These are phyloP conservation scores for Drosophila greeni DNA, from an alignment of 2,888 invertebrate species.

Conservation along the genomic window DNA sequence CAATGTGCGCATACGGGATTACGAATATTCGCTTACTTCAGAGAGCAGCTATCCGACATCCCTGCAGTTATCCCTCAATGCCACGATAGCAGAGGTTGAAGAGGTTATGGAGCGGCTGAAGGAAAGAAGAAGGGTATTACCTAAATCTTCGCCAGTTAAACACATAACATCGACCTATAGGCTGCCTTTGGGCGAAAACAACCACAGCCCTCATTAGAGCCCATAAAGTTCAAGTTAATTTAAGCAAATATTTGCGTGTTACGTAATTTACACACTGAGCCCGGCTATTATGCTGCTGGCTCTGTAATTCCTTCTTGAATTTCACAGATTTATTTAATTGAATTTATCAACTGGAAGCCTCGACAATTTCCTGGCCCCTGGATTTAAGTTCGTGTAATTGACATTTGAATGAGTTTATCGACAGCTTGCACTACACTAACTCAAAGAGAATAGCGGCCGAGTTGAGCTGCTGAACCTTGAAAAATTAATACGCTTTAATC, in stretches of 20 bases:
- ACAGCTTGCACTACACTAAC: slow-evolving; percentile 23
- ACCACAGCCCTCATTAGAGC: slow-evolving; percentile 11
- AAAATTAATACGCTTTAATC: not conserved
- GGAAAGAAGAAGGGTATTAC: slow-evolving; percentile 1
- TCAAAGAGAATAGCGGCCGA: slow-evolving; percentile 18
- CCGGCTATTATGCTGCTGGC: slow-evolving; percentile 22
- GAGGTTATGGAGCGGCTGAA: slow-evolving; percentile 5
- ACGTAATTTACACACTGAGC: slow-evolving; percentile 25
- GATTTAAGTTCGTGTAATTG: slow-evolving; percentile 41
- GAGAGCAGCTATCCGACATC: not conserved
- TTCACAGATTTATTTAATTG: slow-evolving; percentile 37
- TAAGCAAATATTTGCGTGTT: slow-evolving; percentile 39
- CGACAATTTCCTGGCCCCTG: slow-evolving; percentile 9
- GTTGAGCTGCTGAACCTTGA: not conserved
- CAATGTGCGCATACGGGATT: slow-evolving; percentile 23
- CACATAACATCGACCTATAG: slow-evolving; percentile 1
- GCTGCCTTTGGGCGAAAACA: not conserved
- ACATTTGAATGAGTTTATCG: slow-evolving; percentile 39
- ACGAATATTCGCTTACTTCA: slow-evolving; percentile 10
- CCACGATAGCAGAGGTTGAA: slow-evolving; percentile 8
- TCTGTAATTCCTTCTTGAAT: slow-evolving; percentile 19
- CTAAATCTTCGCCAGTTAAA: slow-evolving; percentile 14
- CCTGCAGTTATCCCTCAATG: slow-evolving; percentile 20
- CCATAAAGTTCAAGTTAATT: slow-evolving; percentile 27
- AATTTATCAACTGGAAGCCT: slow-evolving; percentile 37